phyloP scores from a whole-genome alignment of 2,888 invertebrate species.

The Megastigmus dorsalis region DNA sequence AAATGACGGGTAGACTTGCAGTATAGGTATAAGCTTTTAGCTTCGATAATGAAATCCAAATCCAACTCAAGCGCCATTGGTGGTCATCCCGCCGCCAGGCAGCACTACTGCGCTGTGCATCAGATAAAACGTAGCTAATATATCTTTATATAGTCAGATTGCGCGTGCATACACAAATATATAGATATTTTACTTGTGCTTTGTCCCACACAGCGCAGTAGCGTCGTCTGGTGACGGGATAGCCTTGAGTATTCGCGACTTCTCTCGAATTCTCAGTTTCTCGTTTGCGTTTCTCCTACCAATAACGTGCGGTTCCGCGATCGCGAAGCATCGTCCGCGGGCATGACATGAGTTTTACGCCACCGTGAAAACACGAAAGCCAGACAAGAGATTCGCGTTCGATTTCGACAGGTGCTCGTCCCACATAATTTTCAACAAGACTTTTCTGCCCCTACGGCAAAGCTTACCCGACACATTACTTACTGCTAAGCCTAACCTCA shows the following conservation, averaged over 20 bases:
- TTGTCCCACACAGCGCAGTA: too few relatives aligned
- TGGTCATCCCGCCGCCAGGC: too few relatives aligned
- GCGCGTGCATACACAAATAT: too few relatives aligned
- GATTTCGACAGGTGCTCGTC: neutral
- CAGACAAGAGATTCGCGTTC: neutral
- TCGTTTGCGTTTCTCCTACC: conserved; percentile 4
- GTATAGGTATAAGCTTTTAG: neutral
- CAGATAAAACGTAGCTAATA: too few relatives aligned
- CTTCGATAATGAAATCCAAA: too few relatives aligned
- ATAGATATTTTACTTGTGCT: too few relatives aligned
- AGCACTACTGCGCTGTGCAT: too few relatives aligned
- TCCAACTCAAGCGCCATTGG: too few relatives aligned
- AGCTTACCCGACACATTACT: neutral
- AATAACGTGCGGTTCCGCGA: neutral
- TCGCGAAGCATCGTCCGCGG: neutral
- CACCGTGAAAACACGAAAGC: neutral
- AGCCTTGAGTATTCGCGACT: conserved; percentile 15
- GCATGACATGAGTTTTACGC: conserved; percentile 24
- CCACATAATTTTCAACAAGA: neutral
- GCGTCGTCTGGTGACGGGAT: too few relatives aligned
- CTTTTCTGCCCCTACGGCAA: too few relatives aligned
- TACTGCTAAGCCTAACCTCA: neutral
- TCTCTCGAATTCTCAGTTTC: conserved; percentile 29
- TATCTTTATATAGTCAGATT: too few relatives aligned
- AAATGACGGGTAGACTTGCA: neutral